Evolutionary conservation across 2,797 vertebrate species (phyloP), one percentile per base, ranked within the genome.

Genomic region (Labeo calbasu): DNA sequence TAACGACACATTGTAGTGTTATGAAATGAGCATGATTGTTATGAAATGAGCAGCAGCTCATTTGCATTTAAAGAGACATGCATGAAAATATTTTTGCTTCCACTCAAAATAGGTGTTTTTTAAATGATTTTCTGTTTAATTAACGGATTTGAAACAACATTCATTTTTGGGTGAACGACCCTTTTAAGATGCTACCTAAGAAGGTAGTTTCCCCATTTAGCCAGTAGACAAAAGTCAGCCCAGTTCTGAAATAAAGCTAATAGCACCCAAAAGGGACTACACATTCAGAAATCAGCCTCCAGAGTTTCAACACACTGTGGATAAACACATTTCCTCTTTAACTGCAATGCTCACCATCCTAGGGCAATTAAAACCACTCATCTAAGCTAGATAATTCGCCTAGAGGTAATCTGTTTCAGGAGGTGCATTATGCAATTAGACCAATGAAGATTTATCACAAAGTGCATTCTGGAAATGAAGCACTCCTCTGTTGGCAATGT

Each of bases 351-450:
- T 48, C 81, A 76, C 51, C 66, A 80, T 77, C 68, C 77, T 65
- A 28, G 46, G 19, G 50, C 80, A 72, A 13, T 59, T 57, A 82
- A 77, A 81, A 17, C 14, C 48, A 61, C 48, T 85, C 65, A 66
- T 85, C 48, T 50, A 69, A 85, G 73, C 48, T 32, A 71, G 77
- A 63, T 68, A 80, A 79, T 66, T 43, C 32, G 1, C 48, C 68
- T 48, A 53, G 11, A 21, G 14, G 28, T 79, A 43, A 61, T 77
- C 77, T 83, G 59, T 40, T 77, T 82, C 53, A 59, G 69, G 69
- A 53, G 28, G 72, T 32, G 32, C 77, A 83, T 85, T 85, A 75
- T 3, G 21, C 68, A 77, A 87, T 84, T 82, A 84, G 25, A 81
- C 51, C 15, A 71, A 59, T 53, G 46, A 76, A 40, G 21, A 73